Evolutionary conservation across 2,888 invertebrate species (phyloP).

Genomic region (Nomada flava): DNA sequence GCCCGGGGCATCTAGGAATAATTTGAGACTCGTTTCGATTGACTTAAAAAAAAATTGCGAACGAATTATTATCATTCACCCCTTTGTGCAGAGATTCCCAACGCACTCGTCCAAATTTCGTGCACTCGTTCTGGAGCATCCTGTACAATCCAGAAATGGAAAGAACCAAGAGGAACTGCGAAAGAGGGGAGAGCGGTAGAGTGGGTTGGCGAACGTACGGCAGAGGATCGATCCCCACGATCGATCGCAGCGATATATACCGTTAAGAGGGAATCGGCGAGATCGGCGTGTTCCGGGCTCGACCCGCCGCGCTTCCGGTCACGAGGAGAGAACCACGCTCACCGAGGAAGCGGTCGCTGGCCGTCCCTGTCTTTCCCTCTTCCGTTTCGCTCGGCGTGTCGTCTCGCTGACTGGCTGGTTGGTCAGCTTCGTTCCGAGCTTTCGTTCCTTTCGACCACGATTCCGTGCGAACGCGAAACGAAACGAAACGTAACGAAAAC

Average conservation of each 20-base stretch:
- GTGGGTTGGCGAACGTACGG: conserved; percentile 45
- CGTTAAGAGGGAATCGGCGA: conserved; percentile 76
- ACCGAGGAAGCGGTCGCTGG: conserved; percentile 58
- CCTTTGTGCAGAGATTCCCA: too few species aligned
- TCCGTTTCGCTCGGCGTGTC: neutral
- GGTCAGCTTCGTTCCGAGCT: conserved; percentile 33
- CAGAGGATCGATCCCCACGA: conserved; percentile 69
- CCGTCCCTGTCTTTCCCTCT: conserved; percentile 3
- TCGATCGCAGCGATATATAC: conserved; percentile 74
- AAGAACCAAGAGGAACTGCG: neutral
- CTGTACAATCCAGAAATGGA: conserved; percentile 5
- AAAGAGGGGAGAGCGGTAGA: neutral
- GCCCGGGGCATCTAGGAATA: too few species aligned
- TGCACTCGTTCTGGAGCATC: too few species aligned
- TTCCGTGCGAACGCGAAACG: conserved; percentile 38
- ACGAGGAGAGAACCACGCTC: conserved; percentile 75
- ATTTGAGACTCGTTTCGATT: too few species aligned
- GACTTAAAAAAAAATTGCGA: too few species aligned
- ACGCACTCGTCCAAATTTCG: too few species aligned
- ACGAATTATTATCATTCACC: too few species aligned
- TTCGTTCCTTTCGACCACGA: conserved; percentile 53
- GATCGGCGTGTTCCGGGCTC: conserved; percentile 79
- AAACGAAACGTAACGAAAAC: conserved; percentile 43
- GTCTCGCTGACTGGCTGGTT: neutral
- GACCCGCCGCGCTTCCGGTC: conserved; percentile 81